A percentile compares a stretch with the other conserved stretches of the same genome.
Evolutionary conservation across 2,797 vertebrate genomes (phyloP).

Genomic region (Propithecus deckenii): DNA sequence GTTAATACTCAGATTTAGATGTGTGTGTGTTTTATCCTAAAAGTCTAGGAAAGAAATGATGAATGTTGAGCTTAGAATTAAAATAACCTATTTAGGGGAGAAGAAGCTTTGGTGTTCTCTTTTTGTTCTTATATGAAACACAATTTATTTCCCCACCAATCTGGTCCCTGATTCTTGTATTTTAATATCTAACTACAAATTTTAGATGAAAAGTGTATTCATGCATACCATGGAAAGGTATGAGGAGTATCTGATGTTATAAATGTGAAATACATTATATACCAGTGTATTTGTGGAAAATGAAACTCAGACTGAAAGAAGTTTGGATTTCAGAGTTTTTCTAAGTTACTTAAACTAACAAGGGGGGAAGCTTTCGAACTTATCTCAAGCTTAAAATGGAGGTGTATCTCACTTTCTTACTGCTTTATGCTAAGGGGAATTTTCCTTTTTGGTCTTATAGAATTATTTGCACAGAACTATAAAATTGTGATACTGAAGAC

Average conservation of each 20-base stretch:
- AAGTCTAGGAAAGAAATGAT: slow-evolving; percentile 51
- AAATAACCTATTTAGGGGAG: slow-evolving; percentile 41
- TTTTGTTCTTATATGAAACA: slow-evolving; percentile 54
- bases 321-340: not conserved
- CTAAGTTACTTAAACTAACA: not conserved
- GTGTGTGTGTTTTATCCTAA: slow-evolving; percentile 21
- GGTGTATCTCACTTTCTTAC: not conserved
- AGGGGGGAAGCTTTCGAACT: not conserved
- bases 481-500: not conserved
- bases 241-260: not conserved
- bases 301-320: not conserved
- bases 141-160: slow-evolving; percentile 12
- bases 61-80: slow-evolving; percentile 52
- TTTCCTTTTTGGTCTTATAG: not conserved
- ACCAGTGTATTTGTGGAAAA: not conserved
- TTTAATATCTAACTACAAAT: not conserved
- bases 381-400: not conserved
- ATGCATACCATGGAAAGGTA: not conserved
- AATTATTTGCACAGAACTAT: not conserved
- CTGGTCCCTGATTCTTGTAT: not conserved
- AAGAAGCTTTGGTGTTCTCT: not conserved
- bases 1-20: slow-evolving; percentile 55
- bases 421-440: not conserved
- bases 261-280: not conserved
- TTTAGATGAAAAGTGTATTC: slow-evolving; percentile 38